Conservation (phyloP, 1,140 invertebrate genomes). For the Paramacrobiotus metropolitanus region DNA sequence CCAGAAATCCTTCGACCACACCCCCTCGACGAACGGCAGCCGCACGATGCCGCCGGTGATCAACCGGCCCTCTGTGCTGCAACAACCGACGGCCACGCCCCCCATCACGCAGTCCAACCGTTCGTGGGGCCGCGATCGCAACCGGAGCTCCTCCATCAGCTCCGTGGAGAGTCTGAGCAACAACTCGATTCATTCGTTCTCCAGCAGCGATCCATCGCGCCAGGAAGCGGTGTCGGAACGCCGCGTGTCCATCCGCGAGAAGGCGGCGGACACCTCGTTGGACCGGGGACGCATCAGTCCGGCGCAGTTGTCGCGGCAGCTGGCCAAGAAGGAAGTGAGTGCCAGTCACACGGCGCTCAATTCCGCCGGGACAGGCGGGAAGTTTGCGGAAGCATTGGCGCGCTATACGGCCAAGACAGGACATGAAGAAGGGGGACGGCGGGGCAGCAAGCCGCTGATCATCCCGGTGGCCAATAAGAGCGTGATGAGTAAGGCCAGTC, state of each 20-base stretch:
- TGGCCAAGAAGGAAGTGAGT: too few relatives aligned
- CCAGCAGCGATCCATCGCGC: too few relatives aligned
- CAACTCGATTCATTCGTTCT: neutral
- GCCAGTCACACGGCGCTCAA: too few relatives aligned
- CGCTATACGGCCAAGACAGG: neutral
- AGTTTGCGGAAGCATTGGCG: neutral
- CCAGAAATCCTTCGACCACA: too few relatives aligned
- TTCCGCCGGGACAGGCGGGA: neutral
- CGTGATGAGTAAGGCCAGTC: neutral
- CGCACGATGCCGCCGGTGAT: too few relatives aligned
- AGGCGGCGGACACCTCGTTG: too few relatives aligned
- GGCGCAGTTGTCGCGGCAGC: neutral
- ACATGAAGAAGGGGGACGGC: neutral
- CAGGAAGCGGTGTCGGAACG: neutral
- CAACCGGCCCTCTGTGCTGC: too few relatives aligned
- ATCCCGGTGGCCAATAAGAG: neutral
- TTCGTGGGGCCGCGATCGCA: neutral
- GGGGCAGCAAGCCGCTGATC: neutral
- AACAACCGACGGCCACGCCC: too few relatives aligned
- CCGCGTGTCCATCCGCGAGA: neutral
- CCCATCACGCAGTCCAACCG: neutral
- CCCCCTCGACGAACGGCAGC: too few relatives aligned
- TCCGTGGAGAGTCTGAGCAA: neutral
- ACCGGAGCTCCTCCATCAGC: neutral
- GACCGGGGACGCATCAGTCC: neutral